Conservation (phyloP, 2,113 vertebrate genomes). For the Sitta europaea region DNA sequence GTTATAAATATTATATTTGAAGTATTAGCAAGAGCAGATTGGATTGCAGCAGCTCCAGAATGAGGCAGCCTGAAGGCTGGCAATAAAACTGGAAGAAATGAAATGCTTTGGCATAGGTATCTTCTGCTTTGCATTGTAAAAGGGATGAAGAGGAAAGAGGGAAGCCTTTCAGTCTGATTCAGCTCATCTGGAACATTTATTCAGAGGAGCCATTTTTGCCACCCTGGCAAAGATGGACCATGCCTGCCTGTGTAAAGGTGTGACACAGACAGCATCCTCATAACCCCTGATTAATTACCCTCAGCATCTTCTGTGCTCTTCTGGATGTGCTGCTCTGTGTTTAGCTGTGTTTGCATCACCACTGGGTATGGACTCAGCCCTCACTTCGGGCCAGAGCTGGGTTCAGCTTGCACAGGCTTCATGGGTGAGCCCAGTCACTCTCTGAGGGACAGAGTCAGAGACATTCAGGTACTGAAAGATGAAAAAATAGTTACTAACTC, state of each 20-base stretch:
- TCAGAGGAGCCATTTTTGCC: not conserved
- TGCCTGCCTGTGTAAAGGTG: not conserved
- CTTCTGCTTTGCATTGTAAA: not conserved
- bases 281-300: not conserved
- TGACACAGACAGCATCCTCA: not conserved
- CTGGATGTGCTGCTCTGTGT: not conserved
- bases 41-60: slow-evolving; percentile 49
- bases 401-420: not conserved
- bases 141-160: not conserved
- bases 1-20: slow-evolving; percentile 68
- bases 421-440: fast-evolving
- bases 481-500: not conserved
- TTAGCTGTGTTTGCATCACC: not conserved
- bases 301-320: not conserved
- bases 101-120: slow-evolving; percentile 23
- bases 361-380: not conserved
- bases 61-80: slow-evolving; percentile 38
- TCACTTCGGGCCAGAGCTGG: not conserved
- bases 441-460: not conserved
- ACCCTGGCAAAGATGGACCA: not conserved
- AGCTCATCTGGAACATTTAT: not conserved
- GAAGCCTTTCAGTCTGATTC: not conserved
- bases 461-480: not conserved
- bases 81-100: slow-evolving; percentile 38
- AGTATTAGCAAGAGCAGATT: slow-evolving; percentile 61